Conservation (phyloP, 2,888 invertebrate genomes). For the Leptura quadrifasciata region DNA sequence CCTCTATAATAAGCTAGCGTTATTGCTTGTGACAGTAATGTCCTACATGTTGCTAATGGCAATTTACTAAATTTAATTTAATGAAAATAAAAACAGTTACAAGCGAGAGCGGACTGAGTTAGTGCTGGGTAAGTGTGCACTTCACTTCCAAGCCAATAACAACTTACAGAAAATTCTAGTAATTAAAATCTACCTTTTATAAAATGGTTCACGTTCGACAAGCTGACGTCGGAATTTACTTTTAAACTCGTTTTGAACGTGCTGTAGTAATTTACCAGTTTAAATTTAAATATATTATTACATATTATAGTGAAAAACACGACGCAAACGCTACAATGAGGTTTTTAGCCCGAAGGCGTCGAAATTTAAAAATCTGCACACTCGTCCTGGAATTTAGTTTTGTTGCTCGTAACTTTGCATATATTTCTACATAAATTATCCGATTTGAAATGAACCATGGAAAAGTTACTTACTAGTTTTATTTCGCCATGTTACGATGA, state of each 20-base stretch:
- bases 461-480: too few relatives aligned
- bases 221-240: conserved; percentile 21
- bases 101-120: background rate
- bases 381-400: background rate
- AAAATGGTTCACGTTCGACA: conserved; percentile 29
- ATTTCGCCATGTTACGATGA: too few relatives aligned
- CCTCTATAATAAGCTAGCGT: conserved; percentile 58
- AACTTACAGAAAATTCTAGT: conserved; percentile 21
- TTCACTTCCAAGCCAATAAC: background rate
- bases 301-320: conserved; percentile 24
- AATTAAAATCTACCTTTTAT: conserved; percentile 33
- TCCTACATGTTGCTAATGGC: conserved; percentile 60
- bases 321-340: background rate
- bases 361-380: conserved; percentile 17
- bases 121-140: background rate
- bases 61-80: conserved; percentile 62
- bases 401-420: background rate
- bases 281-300: conserved; percentile 26
- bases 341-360: conserved; percentile 10
- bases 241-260: conserved; percentile 23
- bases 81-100: conserved; percentile 54
- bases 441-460: background rate
- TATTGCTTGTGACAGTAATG: conserved; percentile 58
- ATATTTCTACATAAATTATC: background rate
- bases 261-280: conserved; percentile 30